phyloP scores from a whole-genome alignment of 2,888 invertebrate species.

The Hypercompe scribonia region DNA sequence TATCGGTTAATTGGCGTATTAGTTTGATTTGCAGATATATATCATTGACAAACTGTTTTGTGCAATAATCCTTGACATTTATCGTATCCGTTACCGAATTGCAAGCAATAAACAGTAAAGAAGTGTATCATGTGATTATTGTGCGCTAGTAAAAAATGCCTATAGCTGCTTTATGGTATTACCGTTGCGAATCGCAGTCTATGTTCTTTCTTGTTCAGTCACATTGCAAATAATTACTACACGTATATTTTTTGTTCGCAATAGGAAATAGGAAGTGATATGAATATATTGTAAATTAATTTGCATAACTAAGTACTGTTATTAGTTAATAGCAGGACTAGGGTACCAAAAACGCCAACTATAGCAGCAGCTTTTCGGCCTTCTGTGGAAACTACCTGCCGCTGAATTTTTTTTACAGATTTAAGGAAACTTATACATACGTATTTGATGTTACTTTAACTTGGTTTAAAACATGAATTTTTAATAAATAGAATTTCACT shows the following conservation, averaged over 20 bases:
- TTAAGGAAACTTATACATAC: too few relatives aligned
- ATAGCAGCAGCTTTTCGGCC: too few relatives aligned
- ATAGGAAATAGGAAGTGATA: background rate
- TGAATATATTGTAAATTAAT: background rate
- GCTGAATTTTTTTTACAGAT: too few relatives aligned
- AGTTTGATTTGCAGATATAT: conserved; percentile 33
- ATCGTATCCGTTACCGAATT: conserved; percentile 63
- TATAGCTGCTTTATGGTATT: conserved; percentile 20
- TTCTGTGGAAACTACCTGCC: too few relatives aligned
- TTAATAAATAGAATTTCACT: too few relatives aligned
- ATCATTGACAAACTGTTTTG: conserved; percentile 42
- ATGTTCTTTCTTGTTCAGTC: conserved; percentile 5
- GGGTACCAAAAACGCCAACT: too few relatives aligned
- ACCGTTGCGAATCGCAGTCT: conserved; percentile 18
- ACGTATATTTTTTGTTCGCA: background rate
- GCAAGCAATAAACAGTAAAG: conserved; percentile 54
- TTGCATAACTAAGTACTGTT: background rate
- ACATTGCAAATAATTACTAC: background rate
- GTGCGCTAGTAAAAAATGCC: conserved; percentile 27
- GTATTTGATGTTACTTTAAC: too few relatives aligned
- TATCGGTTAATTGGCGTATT: conserved; percentile 17
- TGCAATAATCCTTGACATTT: conserved; percentile 75
- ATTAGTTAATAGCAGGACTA: background rate
- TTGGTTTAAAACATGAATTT: too few relatives aligned
- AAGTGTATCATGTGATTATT: conserved; percentile 64